Base-by-base conservation (phyloP, 37 sponge, comb jelly and placozoan species). In the Crambe crambe region DNA sequence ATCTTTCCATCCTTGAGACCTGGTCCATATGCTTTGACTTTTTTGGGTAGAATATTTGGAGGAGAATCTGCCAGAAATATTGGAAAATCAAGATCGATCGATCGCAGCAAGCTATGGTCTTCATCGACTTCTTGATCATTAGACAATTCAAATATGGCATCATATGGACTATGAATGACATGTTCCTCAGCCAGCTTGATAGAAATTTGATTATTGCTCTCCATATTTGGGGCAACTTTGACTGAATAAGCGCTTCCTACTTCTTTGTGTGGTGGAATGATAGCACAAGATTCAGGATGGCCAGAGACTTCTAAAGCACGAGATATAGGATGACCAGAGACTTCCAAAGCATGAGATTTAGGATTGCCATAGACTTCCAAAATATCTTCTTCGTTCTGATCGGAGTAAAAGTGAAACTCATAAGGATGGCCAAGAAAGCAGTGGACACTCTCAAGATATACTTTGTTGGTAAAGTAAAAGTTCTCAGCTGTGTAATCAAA, bases 161-260 rank as follows among this genome's bases (percentile, higher is more conserved):
- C 68, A 68, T 80, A 87, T 0, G 95, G 95, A 71, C 91, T 90
- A 1, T 88, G 57, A 70, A 63, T 17, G 31, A 88, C 22, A 67
- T 71, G 70, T 18, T 80, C 37, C 10, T 37, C 57, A 25, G 26
- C 42, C 21, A 29, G 58, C 29, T 57, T 54, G 0, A 69, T 12
- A 6, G 59, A 56, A 1, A 80, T 26, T 43, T 56, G 23, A 58
- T 68, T 56, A 31, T 71, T 58, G 35, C 80, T 72, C 21, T 36
- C 31, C n/a, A 29, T 34, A 43, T 64, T 34, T 9, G 79, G 79
- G 31, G 70, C 72, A 25, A 80, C n/a, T 21, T 54, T 36, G 15
- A 69, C 68, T 61, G 22, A 31, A 69, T 80, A 80, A 17, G 42
- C 20, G 17, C 22, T 40, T 51, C 4, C 10, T 3, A 56, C 60